Evolutionary conservation across 2,797 vertebrate genomes (phyloP), one percentile per base, ranked within the genome.

Genomic region (Vireo griseus): DNA sequence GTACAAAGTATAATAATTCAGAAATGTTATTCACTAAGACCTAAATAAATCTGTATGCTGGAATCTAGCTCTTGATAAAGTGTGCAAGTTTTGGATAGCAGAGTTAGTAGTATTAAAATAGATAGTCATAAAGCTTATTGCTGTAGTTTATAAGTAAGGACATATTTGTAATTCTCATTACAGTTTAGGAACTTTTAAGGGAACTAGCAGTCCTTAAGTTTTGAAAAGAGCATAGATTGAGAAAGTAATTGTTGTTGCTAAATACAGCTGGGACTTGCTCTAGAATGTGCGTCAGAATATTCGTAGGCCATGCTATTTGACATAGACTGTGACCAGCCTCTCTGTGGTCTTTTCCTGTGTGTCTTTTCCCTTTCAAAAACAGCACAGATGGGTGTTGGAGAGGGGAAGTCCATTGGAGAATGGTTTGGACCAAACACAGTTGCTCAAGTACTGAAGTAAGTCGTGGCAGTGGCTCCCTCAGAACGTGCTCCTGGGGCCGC

Each of bases 391-490:
- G 98, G 98, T 51, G 98, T 99, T 83, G 98, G 98, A 90, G 98
- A 99, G 97, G 98, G 98, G 59, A 99, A 99, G 94, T 98, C 98
- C 61, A 98, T 99, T 59, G 98, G 98, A 85, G 98, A 99, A 95
- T 99, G 98, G 98, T 99, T 99, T 88, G 98, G 98, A 97, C 98
- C 98, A 96, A 99, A 99, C 86, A 99, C 98, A 91, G 98, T 99
- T 90, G 98, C 98, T 72, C 98, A 99, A 96, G 98, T 99, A 9
- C 98, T 99, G 85, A 99, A 98, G 98, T 98, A 98, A 98, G 98
- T 97, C 63, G 5, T 28, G 61, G 50, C 51, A 8, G 20, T 3
- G 10, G 33, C 29, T 45, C 37, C 6, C 26, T 61, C 2, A 1
- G 39, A 24, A 9, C 0, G 1, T 55, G 1, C 48, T 78, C 37